Evolutionary conservation across 2,888 invertebrate species (phyloP).

Genomic region (Podotricha telesiphe): DNA sequence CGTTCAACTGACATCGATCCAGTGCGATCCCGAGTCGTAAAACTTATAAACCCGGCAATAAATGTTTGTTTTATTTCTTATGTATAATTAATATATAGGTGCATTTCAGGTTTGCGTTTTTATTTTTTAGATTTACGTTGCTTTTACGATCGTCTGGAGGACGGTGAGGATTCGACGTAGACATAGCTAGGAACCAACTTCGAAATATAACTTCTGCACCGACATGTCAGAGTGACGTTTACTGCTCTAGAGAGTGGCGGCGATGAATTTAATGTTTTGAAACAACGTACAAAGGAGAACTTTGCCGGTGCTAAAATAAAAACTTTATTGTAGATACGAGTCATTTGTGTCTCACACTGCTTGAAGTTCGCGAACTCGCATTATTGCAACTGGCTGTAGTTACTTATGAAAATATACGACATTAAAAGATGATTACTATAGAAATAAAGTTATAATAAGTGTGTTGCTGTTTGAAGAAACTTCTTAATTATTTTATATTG

Average conservation of each 20-base stretch:
- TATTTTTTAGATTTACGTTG: constrained; percentile 58
- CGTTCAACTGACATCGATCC: constrained; percentile 76
- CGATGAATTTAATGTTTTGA: constrained; percentile 54
- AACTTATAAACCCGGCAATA: constrained; percentile 75
- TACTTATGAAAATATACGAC: background rate
- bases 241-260: constrained; percentile 50
- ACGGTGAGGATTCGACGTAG: constrained; percentile 33
- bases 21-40: constrained; percentile 72
- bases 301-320: constrained; percentile 55
- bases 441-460: too few relatives aligned
- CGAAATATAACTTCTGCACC: constrained; percentile 42
- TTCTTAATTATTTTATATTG: too few relatives aligned
- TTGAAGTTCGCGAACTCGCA: constrained; percentile 51
- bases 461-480: too few relatives aligned
- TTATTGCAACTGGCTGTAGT: constrained; percentile 53
- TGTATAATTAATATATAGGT: constrained; percentile 63
- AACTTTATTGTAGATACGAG: constrained; percentile 58
- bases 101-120: constrained; percentile 61
- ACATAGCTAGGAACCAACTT: constrained; percentile 42
- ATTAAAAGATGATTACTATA: too few relatives aligned
- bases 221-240: constrained; percentile 51
- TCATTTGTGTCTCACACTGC: constrained; percentile 51
- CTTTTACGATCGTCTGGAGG: constrained; percentile 60
- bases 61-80: constrained; percentile 72
- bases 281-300: constrained; percentile 44